Conservation (phyloP, 1,140 invertebrate genomes). For the Gonatopus flavifemur region DNA sequence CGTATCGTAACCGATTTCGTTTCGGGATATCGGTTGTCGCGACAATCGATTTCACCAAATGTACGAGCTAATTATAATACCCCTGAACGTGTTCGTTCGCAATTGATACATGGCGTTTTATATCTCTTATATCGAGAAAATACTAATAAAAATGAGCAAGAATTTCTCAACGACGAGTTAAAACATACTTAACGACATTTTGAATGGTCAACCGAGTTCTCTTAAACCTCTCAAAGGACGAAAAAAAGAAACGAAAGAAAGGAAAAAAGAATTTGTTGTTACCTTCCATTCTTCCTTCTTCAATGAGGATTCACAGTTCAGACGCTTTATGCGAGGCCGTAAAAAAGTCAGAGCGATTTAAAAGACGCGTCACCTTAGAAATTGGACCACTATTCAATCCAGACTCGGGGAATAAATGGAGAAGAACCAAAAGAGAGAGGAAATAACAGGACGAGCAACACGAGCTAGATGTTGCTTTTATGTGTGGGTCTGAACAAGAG, state of each 20-base stretch:
- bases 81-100: no score
- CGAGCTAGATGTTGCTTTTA: no score
- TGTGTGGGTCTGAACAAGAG: no score
- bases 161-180: background rate
- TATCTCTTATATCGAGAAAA: no score
- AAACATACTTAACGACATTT: slow-evolving; percentile 14
- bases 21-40: no score
- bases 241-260: background rate
- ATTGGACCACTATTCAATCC: slow-evolving; percentile 27
- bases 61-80: no score
- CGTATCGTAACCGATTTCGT: no score
- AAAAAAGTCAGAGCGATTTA: slow-evolving; percentile 28
- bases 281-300: slow-evolving; percentile 12
- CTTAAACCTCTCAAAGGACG: no score
- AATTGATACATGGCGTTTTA: no score
- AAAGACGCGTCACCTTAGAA: slow-evolving; percentile 25
- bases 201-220: no score
- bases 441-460: no score
- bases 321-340: slow-evolving; percentile 25
- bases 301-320: slow-evolving; percentile 10
- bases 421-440: background rate
- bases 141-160: slow-evolving; percentile 14
- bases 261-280: slow-evolving; percentile 12
- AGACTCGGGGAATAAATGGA: background rate
- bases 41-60: no score